phyloP scores from a whole-genome alignment of 2,113 vertebrate species.

The Regulus satrapa region DNA sequence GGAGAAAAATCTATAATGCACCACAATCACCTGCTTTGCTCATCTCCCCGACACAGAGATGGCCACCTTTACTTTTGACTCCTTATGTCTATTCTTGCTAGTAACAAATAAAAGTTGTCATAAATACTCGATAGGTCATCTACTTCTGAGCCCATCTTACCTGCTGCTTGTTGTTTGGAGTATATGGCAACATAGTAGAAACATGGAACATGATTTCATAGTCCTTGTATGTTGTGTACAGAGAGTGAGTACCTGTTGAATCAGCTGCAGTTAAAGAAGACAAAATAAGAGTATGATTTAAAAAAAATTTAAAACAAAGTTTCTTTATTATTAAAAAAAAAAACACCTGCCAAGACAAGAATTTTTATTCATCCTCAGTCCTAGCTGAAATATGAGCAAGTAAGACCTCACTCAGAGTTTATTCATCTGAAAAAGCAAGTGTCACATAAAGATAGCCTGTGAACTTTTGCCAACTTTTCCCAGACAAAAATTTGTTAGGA shows the following conservation, averaged over 20 bases:
- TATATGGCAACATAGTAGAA: conserved; percentile 93
- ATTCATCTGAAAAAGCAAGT: background rate
- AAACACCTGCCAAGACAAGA: background rate
- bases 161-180: conserved; percentile 97
- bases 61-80: background rate
- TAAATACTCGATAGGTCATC: background rate
- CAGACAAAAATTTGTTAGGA: background rate
- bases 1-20: background rate
- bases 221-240: conserved; percentile 94
- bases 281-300: background rate
- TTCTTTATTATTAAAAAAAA: background rate
- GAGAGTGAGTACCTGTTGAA: conserved; percentile 92
- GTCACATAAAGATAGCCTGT: fast-evolving
- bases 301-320: background rate
- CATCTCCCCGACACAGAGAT: background rate
- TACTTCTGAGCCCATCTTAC: conserved; percentile 61
- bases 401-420: background rate
- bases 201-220: conserved; percentile 98
- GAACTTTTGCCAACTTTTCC: background rate
- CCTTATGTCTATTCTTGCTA: background rate
- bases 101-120: background rate
- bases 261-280: conserved; percentile 79
- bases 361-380: background rate
- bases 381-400: background rate
- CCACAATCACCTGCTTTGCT: background rate